Percentiles rank a stretch among this genome's conserved stretches.
phyloP scores from a whole-genome alignment of 2,113 vertebrate species.

The Phalacrocorax pelagicus region DNA sequence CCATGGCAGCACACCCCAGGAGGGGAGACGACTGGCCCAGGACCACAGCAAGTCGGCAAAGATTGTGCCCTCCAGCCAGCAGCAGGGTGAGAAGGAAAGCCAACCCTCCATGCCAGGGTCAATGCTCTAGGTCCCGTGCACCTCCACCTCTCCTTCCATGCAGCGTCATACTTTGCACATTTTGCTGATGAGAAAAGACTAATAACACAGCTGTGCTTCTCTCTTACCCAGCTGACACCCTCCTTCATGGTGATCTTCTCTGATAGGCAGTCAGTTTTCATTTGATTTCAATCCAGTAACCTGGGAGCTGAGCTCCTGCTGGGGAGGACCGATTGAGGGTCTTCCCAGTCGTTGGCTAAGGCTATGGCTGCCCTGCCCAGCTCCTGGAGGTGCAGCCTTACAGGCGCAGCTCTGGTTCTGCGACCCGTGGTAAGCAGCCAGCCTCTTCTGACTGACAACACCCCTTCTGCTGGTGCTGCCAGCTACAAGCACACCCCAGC shows the following conservation, averaged over 20 bases:
- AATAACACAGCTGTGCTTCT: background rate
- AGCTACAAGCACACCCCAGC: background rate
- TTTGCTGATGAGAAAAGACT: background rate
- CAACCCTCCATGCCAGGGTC: fast-evolving
- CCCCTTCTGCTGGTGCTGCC: background rate
- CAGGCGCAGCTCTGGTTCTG: fast-evolving
- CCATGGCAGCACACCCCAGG: background rate
- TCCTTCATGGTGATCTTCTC: background rate
- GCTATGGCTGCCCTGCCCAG: background rate
- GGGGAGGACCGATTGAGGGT: background rate
- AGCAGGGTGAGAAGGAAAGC: background rate
- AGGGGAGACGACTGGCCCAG: background rate
- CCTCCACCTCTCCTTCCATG: background rate
- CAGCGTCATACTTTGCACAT: background rate
- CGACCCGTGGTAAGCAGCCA: fast-evolving
- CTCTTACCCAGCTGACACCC: background rate
- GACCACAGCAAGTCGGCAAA: background rate
- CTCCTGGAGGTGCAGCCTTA: background rate
- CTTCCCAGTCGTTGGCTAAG: background rate
- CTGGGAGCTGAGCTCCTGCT: background rate
- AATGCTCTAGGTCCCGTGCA: background rate
- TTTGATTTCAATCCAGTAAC: background rate
- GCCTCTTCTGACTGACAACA: background rate
- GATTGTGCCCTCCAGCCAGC: background rate
- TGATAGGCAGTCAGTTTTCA: background rate